These are phyloP conservation scores for crab-eating macaque (Macaca fascicularis) DNA, from an alignment of 2,113 vertebrate genomes.

Conservation along the genomic window T2T-MFA8v1.1 NC_088384.1:70582001-70582500, in stretches of 20 bases:
- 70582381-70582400: not conserved
- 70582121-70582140: not conserved
- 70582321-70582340: not conserved
- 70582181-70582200: not conserved
- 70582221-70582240: not conserved
- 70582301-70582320: not conserved
- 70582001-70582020: not conserved
- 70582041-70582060: not conserved
- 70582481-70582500: too few relatives aligned
- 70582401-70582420: not conserved
- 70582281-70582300: not conserved
- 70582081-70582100: not conserved
- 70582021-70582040: not conserved
- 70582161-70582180: not conserved
- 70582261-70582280: not conserved
- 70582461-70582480: too few relatives aligned
- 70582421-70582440: too few relatives aligned
- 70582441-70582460: too few relatives aligned
- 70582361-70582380: not conserved
- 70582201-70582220: not conserved
- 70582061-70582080: not conserved
- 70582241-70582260: not conserved
- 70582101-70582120: not conserved
- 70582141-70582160: not conserved
- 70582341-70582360: not conserved